Evolutionary conservation across 2,888 invertebrate genomes (phyloP).

Genomic region (Subacronicta megacephala): DNA sequence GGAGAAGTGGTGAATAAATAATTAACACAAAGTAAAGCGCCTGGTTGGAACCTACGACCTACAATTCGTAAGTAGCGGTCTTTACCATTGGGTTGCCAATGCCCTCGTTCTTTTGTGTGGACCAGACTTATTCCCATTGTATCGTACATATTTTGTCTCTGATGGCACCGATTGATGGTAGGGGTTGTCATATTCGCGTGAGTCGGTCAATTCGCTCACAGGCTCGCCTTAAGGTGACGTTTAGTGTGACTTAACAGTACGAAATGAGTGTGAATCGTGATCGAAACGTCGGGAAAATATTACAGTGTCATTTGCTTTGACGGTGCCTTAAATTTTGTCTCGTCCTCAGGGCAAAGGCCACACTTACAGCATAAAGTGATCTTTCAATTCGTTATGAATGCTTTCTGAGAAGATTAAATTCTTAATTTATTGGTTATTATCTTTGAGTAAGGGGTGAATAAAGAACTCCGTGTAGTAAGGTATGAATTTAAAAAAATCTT

Average conservation of each 20-base stretch:
- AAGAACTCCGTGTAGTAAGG: no score
- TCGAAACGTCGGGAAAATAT: conserved; percentile 63
- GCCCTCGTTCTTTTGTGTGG: no score
- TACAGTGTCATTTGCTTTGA: conserved; percentile 69
- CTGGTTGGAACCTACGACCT: no score
- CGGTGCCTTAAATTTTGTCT: conserved; percentile 64
- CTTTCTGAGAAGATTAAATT: background rate
- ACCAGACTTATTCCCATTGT: no score
- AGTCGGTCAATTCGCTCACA: conserved; percentile 59
- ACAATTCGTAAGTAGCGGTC: no score
- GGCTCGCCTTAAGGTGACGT: conserved; percentile 70
- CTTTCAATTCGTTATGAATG: conserved; percentile 34
- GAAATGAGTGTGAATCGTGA: conserved; percentile 66
- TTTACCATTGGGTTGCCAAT: no score
- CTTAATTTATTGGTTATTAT: no score
- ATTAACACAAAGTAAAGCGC: no score
- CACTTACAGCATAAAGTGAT: conserved; percentile 48
- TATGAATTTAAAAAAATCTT: no score
- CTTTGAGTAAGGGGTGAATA: no score
- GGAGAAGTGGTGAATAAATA: no score
- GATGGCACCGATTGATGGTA: conserved; percentile 45
- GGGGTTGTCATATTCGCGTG: conserved; percentile 63
- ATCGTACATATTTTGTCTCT: no score
- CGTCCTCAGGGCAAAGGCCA: conserved; percentile 59
- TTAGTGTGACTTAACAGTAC: conserved; percentile 67